phyloP scores from a whole-genome alignment of 2,888 invertebrate species.

The Megalurothrips usitatus region DNA sequence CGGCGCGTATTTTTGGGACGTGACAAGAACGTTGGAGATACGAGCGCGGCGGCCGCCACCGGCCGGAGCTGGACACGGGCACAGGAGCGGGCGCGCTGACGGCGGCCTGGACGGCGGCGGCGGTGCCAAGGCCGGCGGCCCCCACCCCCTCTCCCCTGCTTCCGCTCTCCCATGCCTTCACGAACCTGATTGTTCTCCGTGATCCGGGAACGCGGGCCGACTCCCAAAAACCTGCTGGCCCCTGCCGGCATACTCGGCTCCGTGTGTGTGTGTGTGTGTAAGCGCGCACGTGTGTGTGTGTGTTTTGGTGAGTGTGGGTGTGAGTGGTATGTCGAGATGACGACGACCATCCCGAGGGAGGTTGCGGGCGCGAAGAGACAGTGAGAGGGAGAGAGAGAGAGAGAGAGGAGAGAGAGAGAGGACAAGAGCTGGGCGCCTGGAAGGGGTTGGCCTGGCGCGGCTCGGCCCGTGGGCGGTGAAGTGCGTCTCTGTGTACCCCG shows the following conservation, averaged over 20 bases:
- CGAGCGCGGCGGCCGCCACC: no score
- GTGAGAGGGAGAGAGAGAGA: background rate
- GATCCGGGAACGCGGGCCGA: conserved; percentile 11
- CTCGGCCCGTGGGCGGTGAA: background rate
- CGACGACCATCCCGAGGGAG: no score
- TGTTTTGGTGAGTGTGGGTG: no score
- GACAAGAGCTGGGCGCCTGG: background rate
- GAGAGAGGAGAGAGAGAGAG: background rate
- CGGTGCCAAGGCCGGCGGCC: no score
- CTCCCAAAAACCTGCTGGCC: background rate
- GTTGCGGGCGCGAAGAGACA: background rate
- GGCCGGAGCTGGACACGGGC: no score
- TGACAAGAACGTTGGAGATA: conserved; percentile 1
- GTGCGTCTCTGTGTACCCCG: conserved; percentile 23
- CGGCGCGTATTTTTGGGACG: conserved; percentile 19
- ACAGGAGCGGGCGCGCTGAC: background rate
- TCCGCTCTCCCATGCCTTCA: no score
- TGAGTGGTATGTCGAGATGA: no score
- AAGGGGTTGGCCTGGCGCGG: background rate
- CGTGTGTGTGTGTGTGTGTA: no score
- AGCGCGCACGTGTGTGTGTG: no score
- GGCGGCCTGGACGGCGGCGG: background rate
- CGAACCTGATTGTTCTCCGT: background rate
- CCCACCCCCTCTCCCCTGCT: no score
- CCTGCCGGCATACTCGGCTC: no score